Evolutionary conservation across 2,113 vertebrate species (phyloP).

Genomic region (Heptranchias perlo): DNA sequence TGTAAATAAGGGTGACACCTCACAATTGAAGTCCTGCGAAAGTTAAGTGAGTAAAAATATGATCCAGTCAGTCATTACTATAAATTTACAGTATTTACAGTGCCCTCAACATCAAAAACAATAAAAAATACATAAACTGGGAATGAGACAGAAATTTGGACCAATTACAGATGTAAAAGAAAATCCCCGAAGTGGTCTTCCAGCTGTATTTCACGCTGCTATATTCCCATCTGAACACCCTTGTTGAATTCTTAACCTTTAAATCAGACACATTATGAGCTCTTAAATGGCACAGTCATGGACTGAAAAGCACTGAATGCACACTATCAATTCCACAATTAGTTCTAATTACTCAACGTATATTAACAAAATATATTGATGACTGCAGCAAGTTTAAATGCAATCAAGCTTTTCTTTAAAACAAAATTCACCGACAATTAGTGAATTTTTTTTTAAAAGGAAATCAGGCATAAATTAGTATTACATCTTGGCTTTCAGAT

Average conservation of each 20-base stretch:
- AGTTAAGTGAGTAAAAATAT: neutral
- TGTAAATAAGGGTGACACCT: neutral
- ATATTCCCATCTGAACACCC: neutral
- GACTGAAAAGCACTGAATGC: neutral
- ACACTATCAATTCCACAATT: neutral
- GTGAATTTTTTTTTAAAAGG: neutral
- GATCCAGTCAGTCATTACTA: neutral
- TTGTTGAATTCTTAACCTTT: neutral
- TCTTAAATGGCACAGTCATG: neutral
- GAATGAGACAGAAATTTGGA: neutral
- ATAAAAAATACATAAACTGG: neutral
- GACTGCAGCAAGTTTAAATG: conserved; percentile 18
- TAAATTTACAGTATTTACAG: neutral
- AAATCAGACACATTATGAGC: neutral
- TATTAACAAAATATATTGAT: conserved; percentile 7
- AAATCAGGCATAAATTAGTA: neutral
- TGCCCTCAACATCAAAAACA: neutral
- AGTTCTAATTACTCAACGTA: neutral
- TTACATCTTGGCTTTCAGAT: neutral
- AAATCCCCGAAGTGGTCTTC: neutral
- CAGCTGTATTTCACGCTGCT: neutral
- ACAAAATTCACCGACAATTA: conserved; percentile 19
- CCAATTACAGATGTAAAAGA: neutral
- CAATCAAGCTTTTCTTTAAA: neutral
- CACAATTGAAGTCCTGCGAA: neutral